Evolutionary conservation across 2,888 invertebrate genomes (phyloP), one percentile per base, ranked within the genome.

Genomic region (Malacosoma neustria): DNA sequence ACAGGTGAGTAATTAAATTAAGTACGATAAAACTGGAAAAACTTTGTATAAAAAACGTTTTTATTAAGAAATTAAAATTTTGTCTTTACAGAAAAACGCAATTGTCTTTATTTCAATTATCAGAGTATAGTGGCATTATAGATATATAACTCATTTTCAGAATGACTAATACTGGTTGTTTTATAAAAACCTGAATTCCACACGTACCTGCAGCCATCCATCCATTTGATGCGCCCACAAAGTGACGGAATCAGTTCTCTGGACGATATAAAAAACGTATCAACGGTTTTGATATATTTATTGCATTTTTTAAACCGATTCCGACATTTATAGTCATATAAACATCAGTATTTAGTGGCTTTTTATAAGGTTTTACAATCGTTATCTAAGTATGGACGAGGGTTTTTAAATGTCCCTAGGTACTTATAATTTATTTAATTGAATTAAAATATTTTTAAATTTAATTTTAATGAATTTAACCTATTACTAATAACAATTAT

Each of bases 301-400:
- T 72, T 61, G 45, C 46, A 48, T 65, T 71, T 71, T 70, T 72
- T 65, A 68, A 66, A 59, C 51, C 53, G 39, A 46, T 51, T 56
- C 52, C 51, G 76, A 80, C 80, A 51, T 76, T 77, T 74, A 76
- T 56, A 65, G 58, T 51, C 65, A 43, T 52, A 81, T 81, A 79
- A 81, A 81, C 66, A 73, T 72, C 53, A 73, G 69, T 79, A 72
- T 80, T 80, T 81, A 80, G 74, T 77, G 59, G 65, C 67, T 55
- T 73, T n/a, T 77, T 73, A 74, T 72, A 73, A 68, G 66, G 59
- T 70, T 76, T 77, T 72, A 76, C 71, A 61, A 43, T 45, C 38
- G 72, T 29, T 42, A 30, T 30, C 46, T 46, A 51, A 41, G 37
- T 48, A 12, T 66, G 70, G 75, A 71, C 38, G 33, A 2, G 51